A percentile compares a stretch with the other conserved stretches of the same genome.
These are phyloP conservation scores for Pentalonia nigronervosa DNA, from an alignment of 1,140 invertebrate genomes.

Conservation along the genomic window DNA sequence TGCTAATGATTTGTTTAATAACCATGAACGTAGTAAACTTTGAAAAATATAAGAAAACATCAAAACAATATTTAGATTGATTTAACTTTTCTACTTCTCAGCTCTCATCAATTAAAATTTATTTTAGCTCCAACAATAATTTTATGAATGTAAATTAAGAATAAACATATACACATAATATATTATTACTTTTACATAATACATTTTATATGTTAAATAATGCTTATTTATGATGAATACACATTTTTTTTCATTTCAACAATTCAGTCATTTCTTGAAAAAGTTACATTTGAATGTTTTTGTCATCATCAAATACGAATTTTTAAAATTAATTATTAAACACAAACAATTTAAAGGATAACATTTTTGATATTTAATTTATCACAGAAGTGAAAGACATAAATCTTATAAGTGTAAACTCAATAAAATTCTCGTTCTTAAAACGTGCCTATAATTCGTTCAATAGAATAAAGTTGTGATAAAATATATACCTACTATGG, in stretches of 20 bases:
- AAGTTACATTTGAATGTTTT: not conserved
- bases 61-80: not conserved
- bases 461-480: not conserved
- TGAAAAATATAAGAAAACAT: slow-evolving; percentile 1
- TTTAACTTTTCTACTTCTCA: not conserved
- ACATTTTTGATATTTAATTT: not conserved
- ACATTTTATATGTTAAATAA: not conserved
- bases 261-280: not conserved
- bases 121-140: not conserved
- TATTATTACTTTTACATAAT: not conserved
- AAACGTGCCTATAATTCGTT: not conserved
- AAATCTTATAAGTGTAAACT: not conserved
- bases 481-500: not conserved
- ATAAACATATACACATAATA: not conserved
- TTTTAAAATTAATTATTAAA: not conserved
- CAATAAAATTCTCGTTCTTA: not conserved
- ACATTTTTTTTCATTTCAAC: not conserved
- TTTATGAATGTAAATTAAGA: not conserved
- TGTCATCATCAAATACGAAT: not conserved
- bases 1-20: not conserved
- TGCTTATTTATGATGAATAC: not conserved
- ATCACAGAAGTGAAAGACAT: not conserved
- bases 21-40: not conserved
- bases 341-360: not conserved
- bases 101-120: not conserved